These are phyloP conservation scores for Lepidothrix coronata DNA, from an alignment of 2,113 vertebrate genomes.

Conservation along the genomic window DNA sequence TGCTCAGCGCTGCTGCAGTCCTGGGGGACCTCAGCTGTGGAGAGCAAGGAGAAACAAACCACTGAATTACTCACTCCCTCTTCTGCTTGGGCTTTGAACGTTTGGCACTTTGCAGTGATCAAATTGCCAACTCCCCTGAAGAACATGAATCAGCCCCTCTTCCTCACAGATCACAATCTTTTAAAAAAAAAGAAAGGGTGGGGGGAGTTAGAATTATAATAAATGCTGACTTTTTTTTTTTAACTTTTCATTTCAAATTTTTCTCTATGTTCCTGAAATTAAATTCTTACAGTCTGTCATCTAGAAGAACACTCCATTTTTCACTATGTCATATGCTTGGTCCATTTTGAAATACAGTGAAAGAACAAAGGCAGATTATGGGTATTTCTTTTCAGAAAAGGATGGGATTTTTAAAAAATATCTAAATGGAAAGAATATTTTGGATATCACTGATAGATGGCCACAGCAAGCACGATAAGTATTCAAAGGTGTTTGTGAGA, in stretches of 20 bases:
- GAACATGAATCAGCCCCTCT: neutral
- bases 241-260: neutral
- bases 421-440: neutral
- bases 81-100: neutral
- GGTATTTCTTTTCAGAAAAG: neutral
- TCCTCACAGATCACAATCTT: neutral
- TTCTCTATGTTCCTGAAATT: neutral
- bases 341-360: neutral
- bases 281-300: neutral
- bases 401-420: neutral
- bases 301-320: neutral
- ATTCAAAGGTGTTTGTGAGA: neutral
- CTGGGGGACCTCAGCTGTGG: neutral
- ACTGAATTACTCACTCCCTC: neutral
- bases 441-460: neutral
- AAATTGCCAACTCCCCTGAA: neutral
- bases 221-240: neutral
- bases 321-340: neutral
- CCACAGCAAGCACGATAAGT: neutral
- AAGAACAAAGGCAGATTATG: neutral
- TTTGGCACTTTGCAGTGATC: neutral
- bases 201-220: neutral
- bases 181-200: neutral
- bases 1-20: neutral
- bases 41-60: neutral